Conservation (phyloP, 53 echinoderm and acorn worm genomes). For the Luidia sarsii region DNA sequence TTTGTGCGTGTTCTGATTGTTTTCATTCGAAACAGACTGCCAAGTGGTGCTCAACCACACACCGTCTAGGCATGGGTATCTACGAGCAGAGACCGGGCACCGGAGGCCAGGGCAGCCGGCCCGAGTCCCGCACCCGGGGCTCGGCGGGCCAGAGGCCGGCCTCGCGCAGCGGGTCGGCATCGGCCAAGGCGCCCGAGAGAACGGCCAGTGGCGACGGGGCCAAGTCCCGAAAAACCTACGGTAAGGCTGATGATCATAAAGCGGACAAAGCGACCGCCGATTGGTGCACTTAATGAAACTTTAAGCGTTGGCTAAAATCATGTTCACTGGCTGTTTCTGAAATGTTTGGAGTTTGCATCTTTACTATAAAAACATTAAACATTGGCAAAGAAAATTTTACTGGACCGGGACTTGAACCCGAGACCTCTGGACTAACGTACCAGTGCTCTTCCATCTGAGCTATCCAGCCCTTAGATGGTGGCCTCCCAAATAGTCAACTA, state of each 20-base stretch:
- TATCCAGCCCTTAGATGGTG: too few species aligned
- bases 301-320: too few species aligned
- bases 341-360: neutral
- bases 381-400: neutral
- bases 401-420: too few species aligned
- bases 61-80: conserved; percentile 78
- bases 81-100: conserved; percentile 52
- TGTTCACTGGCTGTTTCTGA: neutral
- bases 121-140: conserved; percentile 42
- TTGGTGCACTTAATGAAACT: too few species aligned
- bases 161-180: neutral
- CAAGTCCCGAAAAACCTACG: conserved; percentile 61
- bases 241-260: too few species aligned
- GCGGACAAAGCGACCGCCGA: too few species aligned
- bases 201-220: conserved; percentile 1
- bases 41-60: conserved; percentile 75
- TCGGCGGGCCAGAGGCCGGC: conserved; percentile 22
- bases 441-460: too few species aligned
- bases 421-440: too few species aligned
- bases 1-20: too few species aligned
- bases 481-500: too few species aligned
- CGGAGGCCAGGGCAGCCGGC: neutral
- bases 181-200: conserved; percentile 24
- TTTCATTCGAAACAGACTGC: conserved; percentile 41
- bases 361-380: neutral